A percentile compares a stretch with the other conserved stretches of the same genome.
These are phyloP conservation scores for Dasysyrphus tricinctus DNA, from an alignment of 2,888 invertebrate genomes.

Conservation along the genomic window DNA sequence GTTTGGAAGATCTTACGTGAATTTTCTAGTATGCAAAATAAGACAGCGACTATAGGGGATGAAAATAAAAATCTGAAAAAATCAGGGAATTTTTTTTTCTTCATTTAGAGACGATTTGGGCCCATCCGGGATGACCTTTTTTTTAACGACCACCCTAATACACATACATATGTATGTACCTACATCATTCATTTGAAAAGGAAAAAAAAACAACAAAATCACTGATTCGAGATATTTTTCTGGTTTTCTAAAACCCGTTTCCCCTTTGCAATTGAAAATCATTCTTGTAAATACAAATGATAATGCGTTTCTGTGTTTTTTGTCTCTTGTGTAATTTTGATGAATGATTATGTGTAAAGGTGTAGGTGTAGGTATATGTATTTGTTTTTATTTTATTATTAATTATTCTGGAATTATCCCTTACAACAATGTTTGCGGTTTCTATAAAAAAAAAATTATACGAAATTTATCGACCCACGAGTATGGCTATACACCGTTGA, in stretches of 20 bases:
- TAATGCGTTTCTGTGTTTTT: constrained; percentile 12
- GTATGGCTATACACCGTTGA: constrained; percentile 33
- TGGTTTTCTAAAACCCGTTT: constrained; percentile 10
- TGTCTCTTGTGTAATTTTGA: background rate
- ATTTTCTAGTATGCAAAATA: no score
- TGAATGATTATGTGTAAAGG: no score
- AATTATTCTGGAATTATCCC: constrained; percentile 10
- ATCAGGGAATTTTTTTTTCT: no score
- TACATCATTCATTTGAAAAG: background rate
- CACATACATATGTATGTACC: no score
- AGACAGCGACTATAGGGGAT: no score
- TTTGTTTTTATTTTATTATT: background rate
- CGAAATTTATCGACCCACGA: constrained; percentile 5
- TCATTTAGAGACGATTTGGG: no score
- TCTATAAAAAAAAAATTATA: background rate
- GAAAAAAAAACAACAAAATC: background rate
- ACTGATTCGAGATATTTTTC: constrained; percentile 26
- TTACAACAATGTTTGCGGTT: constrained; percentile 15
- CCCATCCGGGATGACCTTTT: no score
- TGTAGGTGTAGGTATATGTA: background rate
- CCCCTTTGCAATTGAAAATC: constrained; percentile 47
- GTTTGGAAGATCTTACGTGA: no score
- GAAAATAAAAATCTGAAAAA: no score
- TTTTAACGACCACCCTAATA: no score
- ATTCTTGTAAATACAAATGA: constrained; percentile 27